Evolutionary conservation across 2,113 vertebrate genomes (phyloP).

Genomic region (Anhinga rufa): DNA sequence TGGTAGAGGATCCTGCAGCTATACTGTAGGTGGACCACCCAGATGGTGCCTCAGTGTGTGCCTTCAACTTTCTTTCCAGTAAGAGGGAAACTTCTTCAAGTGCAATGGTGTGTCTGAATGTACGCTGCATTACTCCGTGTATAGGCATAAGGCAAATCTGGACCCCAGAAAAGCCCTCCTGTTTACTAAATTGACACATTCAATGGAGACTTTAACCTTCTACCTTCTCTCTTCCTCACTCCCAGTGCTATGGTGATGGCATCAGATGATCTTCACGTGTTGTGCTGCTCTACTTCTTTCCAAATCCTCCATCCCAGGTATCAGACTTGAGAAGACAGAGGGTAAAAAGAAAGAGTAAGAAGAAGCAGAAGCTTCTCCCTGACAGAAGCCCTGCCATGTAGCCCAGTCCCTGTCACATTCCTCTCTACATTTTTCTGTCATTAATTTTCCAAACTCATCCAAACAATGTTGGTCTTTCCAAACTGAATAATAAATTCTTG

Average conservation of each 20-base stretch:
- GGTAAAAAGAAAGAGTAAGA: background rate
- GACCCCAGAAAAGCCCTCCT: background rate
- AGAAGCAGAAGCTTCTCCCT: background rate
- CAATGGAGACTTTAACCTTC: background rate
- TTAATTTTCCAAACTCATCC: background rate
- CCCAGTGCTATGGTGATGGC: background rate
- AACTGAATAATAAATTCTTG: background rate
- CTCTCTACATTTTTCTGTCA: background rate
- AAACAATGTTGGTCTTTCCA: background rate
- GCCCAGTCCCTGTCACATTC: background rate
- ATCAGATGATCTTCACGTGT: background rate
- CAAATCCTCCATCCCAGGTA: background rate
- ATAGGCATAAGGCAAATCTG: background rate
- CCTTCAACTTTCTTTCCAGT: background rate
- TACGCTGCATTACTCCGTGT: background rate
- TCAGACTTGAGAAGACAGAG: background rate
- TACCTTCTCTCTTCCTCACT: background rate
- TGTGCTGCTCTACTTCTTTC: background rate
- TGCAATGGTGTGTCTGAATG: background rate
- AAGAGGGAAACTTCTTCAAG: background rate
- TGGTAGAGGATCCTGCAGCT: background rate
- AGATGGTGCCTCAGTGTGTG: background rate
- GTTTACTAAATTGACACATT: background rate
- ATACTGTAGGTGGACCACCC: background rate
- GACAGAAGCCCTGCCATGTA: background rate